Evolutionary conservation across 2,113 vertebrate genomes (phyloP), one percentile per base, ranked within the genome.

Genomic region (Pseudopipra pipra): DNA sequence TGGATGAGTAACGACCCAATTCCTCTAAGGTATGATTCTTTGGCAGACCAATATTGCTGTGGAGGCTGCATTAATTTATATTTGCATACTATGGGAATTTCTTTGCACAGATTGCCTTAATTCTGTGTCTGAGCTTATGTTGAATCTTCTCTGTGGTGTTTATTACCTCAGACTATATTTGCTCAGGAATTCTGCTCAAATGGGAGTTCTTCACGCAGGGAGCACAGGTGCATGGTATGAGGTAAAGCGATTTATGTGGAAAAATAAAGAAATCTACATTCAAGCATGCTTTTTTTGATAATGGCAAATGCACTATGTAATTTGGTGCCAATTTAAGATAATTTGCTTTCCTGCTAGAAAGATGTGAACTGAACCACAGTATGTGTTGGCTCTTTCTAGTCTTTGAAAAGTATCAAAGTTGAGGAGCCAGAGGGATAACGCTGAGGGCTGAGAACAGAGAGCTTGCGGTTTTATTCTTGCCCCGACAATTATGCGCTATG

Each of bases 21-120:
- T 93, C 88, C 80, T 89, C 41, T 82, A 77, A 67, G 54, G 90
- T 91, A 87, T 35, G 88, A 85, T 92, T 96, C 93, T 92, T 56
- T 89, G 92, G 89, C 87, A 95, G 46, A 11, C 59, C 73, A 31
- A 41, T 73, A 54, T 5, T 68, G 85, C 88, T 65, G 65, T n/a
- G 62, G 83, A 82, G 65, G 80, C 93, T 91, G 91, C 49, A 23
- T 93, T 94, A 68, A 91, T 86, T 66, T 72, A 46, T 94, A 89
- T 95, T 91, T 93, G 89, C 79, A 74, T 84, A 59, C 86, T 87
- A 22, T 43, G 62, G 87, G 91, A 71, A 92, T 81, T 90, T 27
- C 68, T 83, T 87, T 51, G 41, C 46, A 28, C 39, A 35, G 90
- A 78, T 77, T 18, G 30, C 67, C 71, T 93, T 63, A 77, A 89